Conservation (phyloP, 2,888 invertebrate genomes). For the Pseudolycoriella hygida region DNA sequence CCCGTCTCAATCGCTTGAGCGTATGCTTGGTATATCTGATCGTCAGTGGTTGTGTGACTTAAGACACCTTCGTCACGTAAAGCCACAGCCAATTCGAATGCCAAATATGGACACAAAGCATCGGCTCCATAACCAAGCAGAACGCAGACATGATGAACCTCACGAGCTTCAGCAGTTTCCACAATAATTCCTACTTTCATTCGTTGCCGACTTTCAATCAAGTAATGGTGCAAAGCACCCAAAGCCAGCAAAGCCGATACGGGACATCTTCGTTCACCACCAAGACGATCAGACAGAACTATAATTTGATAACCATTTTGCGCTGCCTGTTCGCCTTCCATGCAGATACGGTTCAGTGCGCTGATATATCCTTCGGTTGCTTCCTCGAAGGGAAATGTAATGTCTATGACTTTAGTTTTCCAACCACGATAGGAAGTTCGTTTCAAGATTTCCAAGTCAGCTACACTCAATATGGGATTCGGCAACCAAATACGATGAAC, state of each 20-base stretch:
- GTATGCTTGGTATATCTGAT: slow-evolving; percentile 70
- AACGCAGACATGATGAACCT: slow-evolving; percentile 92
- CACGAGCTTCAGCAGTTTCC: slow-evolving; percentile 92
- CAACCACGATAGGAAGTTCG: slow-evolving; percentile 70
- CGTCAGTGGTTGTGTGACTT: slow-evolving; percentile 56
- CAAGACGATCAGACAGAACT: slow-evolving; percentile 65
- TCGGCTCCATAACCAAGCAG: slow-evolving; percentile 93
- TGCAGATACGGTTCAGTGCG: slow-evolving; percentile 62
- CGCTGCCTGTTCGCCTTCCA: slow-evolving; percentile 68
- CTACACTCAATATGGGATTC: slow-evolving; percentile 85
- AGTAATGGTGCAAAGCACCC: slow-evolving; percentile 87
- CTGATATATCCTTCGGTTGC: slow-evolving; percentile 59
- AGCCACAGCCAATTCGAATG: slow-evolving; percentile 80
- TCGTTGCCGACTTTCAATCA: slow-evolving; percentile 85
- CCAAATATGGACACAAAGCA: slow-evolving; percentile 92
- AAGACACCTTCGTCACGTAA: slow-evolving; percentile 75
- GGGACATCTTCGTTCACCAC: slow-evolving; percentile 45
- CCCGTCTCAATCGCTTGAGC: slow-evolving; percentile 75
- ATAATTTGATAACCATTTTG: slow-evolving; percentile 62
- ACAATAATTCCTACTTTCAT: slow-evolving; percentile 92
- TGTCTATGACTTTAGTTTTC: slow-evolving; percentile 75
- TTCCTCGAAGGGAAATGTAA: slow-evolving; percentile 62
- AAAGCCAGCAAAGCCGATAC: slow-evolving; percentile 69
- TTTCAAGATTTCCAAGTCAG: slow-evolving; percentile 77
- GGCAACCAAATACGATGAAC: slow-evolving; percentile 78